Conservation (phyloP, 2,888 invertebrate genomes). For the Zaprionus obscuricornis region DNA sequence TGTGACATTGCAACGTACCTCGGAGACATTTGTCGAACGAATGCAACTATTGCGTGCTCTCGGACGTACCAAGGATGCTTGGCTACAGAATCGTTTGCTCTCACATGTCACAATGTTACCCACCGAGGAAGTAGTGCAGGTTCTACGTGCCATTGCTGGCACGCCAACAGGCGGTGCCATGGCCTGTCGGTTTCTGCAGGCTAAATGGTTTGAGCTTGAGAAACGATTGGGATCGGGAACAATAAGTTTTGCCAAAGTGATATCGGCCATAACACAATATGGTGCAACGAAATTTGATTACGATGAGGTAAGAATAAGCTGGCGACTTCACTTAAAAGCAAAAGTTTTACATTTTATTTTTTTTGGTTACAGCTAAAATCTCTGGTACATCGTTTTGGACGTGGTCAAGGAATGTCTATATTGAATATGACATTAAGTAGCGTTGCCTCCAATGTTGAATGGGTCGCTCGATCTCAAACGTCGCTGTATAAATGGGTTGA, state of each 20-base stretch:
- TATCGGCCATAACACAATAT: constrained; percentile 84
- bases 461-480: constrained; percentile 83
- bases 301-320: constrained; percentile 82
- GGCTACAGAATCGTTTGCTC: constrained; percentile 83
- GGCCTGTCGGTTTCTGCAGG: constrained; percentile 83
- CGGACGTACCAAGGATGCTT: constrained; percentile 83
- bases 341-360: neutral
- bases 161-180: constrained; percentile 84
- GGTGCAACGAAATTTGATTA: constrained; percentile 84
- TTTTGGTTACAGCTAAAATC: constrained; percentile 83
- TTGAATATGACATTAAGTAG: constrained; percentile 83
- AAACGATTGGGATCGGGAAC: constrained; percentile 82
- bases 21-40: constrained; percentile 82
- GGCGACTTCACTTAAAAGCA: neutral
- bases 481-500: constrained; percentile 83
- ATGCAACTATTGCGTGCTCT: constrained; percentile 83
- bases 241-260: constrained; percentile 83
- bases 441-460: constrained; percentile 83
- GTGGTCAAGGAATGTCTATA: constrained; percentile 83
- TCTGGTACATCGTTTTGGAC: constrained; percentile 83
- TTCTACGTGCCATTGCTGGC: constrained; percentile 83
- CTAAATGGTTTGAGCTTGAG: constrained; percentile 83
- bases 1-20: constrained; percentile 78
- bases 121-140: constrained; percentile 83
- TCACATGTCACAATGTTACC: constrained; percentile 83